Evolutionary conservation across 2,888 invertebrate species (phyloP).

Genomic region (Andricus curvator): DNA sequence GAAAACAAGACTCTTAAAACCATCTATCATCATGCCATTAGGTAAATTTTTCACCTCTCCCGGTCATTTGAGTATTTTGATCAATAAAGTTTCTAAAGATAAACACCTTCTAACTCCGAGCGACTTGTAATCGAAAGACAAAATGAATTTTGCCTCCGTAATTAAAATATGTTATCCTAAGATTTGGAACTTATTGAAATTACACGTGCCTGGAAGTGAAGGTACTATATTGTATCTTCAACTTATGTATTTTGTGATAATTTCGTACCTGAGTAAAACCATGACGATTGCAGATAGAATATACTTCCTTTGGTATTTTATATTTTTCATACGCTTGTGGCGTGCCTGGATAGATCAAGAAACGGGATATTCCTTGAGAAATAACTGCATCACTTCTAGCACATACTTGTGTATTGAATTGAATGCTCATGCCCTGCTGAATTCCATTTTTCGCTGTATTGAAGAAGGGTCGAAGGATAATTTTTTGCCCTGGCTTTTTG

Average conservation of each 20-base stretch:
- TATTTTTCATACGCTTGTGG: constrained; percentile 57
- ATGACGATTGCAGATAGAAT: constrained; percentile 50
- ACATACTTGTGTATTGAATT: constrained; percentile 53
- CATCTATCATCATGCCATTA: constrained; percentile 57
- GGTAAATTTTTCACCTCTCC: constrained; percentile 56
- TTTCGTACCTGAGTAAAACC: constrained; percentile 48
- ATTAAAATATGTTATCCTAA: constrained; percentile 58
- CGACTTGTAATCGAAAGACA: constrained; percentile 54
- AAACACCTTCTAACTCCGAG: constrained; percentile 55
- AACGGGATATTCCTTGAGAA: constrained; percentile 51
- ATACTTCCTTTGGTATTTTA: constrained; percentile 56
- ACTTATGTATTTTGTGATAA: constrained; percentile 54
- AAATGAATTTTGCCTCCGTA: constrained; percentile 62
- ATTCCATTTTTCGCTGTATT: constrained; percentile 43
- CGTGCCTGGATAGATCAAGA: constrained; percentile 53
- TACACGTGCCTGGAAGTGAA: constrained; percentile 55
- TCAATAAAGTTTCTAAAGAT: constrained; percentile 55
- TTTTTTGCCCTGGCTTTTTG: constrained; percentile 45
- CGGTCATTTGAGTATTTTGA: constrained; percentile 56
- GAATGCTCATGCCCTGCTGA: constrained; percentile 54
- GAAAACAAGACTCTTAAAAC: constrained; percentile 57
- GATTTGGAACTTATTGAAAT: constrained; percentile 51
- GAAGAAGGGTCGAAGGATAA: constrained; percentile 26
- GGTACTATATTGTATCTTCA: constrained; percentile 58
- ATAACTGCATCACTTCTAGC: constrained; percentile 58